A percentile compares a stretch with the other conserved stretches of the same genome.
Conservation (phyloP, 2,888 invertebrate genomes). For the Oegoconia quadripuncta region DNA sequence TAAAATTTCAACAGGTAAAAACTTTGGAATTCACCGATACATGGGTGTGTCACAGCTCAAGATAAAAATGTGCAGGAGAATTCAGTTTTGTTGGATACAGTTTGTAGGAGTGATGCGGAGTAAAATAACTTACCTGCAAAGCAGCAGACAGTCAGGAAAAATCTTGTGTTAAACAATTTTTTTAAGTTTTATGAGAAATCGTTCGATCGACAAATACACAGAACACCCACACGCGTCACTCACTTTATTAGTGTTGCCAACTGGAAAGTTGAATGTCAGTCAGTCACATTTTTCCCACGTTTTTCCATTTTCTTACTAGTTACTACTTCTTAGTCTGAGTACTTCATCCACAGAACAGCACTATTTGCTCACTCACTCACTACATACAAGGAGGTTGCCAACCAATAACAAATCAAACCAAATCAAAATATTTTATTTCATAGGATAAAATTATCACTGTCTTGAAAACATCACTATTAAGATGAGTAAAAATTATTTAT, state of each 20-base stretch:
- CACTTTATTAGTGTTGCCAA: slow-evolving; percentile 36
- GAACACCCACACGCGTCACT: slow-evolving; percentile 49
- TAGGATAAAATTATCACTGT: too few species aligned
- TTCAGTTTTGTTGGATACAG: not conserved
- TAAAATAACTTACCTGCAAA: slow-evolving; percentile 38
- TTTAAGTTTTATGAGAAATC: slow-evolving; percentile 43
- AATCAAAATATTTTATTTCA: too few species aligned
- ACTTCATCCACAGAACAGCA: too few species aligned
- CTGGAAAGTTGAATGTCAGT: too few species aligned
- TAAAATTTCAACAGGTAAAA: slow-evolving; percentile 28
- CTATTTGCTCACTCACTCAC: too few species aligned
- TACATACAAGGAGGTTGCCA: too few species aligned
- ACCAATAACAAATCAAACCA: too few species aligned
- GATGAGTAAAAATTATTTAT: too few species aligned
- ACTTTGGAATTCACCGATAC: slow-evolving; percentile 44
- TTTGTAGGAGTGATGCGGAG: not conserved
- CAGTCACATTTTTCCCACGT: too few species aligned
- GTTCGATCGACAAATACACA: slow-evolving; percentile 49
- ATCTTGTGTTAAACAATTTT: slow-evolving; percentile 32
- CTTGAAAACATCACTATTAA: too few species aligned
- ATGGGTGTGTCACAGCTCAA: slow-evolving; percentile 73
- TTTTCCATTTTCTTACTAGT: too few species aligned
- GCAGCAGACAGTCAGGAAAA: slow-evolving; percentile 26
- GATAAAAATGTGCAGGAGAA: slow-evolving; percentile 31
- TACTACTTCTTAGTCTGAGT: too few species aligned